phyloP scores from a whole-genome alignment of 2,797 vertebrate species.

The Labeo calbasu region DNA sequence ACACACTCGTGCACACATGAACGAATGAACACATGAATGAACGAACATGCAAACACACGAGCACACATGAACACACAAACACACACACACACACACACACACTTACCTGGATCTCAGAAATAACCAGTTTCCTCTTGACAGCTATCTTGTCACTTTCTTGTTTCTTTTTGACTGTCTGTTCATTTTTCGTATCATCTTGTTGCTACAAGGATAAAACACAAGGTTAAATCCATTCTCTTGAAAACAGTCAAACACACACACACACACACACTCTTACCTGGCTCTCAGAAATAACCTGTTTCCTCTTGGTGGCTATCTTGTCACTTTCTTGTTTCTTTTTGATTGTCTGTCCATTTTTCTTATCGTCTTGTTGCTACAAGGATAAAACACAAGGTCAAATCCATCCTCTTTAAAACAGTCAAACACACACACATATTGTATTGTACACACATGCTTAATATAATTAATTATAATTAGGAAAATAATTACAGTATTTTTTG shows the following conservation, averaged over 20 bases:
- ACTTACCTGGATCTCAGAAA: no score
- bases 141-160: background rate
- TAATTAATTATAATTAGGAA: no score
- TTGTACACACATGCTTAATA: no score
- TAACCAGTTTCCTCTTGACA: no score
- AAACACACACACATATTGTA: background rate
- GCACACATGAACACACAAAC: no score
- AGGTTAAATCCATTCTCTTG: background rate
- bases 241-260: background rate
- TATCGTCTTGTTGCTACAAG: background rate
- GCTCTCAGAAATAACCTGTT: constrained; percentile 70
- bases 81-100: no score
- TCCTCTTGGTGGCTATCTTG: constrained; percentile 57
- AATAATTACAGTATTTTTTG: no score
- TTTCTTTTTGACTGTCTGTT: background rate
- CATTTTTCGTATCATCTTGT: background rate
- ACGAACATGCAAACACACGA: no score
- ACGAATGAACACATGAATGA: no score
- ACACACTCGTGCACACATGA: no score
- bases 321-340: constrained; percentile 45
- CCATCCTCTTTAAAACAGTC: background rate
- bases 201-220: constrained; percentile 1
- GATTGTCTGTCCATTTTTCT: background rate
- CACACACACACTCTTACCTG: constrained; percentile 71
- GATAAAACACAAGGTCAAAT: background rate